These are phyloP conservation scores for Novumbra hubbsi DNA, from an alignment of 2,797 vertebrate genomes.

Conservation along the genomic window DNA sequence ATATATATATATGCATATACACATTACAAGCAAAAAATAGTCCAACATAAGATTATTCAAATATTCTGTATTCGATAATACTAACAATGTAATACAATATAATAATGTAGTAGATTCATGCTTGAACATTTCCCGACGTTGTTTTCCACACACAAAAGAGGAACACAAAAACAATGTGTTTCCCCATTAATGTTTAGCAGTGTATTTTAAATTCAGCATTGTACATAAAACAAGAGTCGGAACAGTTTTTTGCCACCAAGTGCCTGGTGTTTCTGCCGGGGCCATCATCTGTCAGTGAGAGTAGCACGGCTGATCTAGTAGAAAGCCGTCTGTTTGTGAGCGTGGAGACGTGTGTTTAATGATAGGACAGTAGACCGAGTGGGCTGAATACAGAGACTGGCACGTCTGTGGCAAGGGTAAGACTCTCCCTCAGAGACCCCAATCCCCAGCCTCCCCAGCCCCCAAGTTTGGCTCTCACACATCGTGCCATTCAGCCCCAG, in stretches of 20 bases:
- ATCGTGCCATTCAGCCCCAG: conserved; percentile 63
- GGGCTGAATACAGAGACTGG: conserved; percentile 46
- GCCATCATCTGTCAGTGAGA: neutral
- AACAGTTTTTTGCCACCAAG: neutral
- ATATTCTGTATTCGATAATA: no score
- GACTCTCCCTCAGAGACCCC: conserved; percentile 24
- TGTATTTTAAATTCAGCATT: neutral
- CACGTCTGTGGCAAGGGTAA: conserved; percentile 45
- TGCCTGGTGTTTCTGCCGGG: neutral
- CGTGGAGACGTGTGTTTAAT: neutral
- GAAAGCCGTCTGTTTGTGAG: neutral
- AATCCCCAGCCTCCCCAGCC: conserved; percentile 46
- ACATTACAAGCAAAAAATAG: no score
- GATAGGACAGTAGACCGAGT: conserved; percentile 32
- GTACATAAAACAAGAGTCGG: neutral
- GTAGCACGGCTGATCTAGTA: neutral
- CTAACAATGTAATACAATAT: no score
- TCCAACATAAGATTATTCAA: no score
- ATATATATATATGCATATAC: no score
- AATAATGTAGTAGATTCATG: no score
- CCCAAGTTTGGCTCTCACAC: conserved; percentile 62
- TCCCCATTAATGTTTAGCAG: neutral
- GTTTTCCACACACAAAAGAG: no score
- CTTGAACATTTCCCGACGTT: no score
- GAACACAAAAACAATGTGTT: no score